Conservation (phyloP, 2,888 invertebrate genomes). For the Ferdinandea cuprea region DNA sequence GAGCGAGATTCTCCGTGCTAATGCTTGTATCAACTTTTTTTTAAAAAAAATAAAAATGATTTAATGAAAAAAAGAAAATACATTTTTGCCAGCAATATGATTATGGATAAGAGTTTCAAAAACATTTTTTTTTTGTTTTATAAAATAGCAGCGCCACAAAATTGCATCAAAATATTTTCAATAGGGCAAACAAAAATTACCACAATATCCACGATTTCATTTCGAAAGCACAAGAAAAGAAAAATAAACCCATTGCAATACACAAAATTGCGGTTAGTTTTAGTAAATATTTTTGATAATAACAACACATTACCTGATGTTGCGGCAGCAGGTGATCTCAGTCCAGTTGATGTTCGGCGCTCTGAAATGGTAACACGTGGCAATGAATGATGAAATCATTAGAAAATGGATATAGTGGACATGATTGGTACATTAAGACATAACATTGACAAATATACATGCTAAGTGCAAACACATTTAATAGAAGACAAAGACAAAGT, state of each 20-base stretch:
- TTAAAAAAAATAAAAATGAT: conserved; percentile 10
- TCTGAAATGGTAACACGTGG: conserved; percentile 69
- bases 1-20: conserved; percentile 86
- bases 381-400: conserved; percentile 38
- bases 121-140: conserved; percentile 15
- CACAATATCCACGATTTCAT: conserved; percentile 59
- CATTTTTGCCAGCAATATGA: conserved; percentile 53
- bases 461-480: conserved; percentile 2
- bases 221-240: conserved; percentile 68
- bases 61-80: conserved; percentile 14
- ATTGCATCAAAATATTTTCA: conserved; percentile 51
- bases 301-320: conserved; percentile 76
- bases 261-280: conserved; percentile 62
- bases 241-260: conserved; percentile 43
- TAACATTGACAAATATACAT: conserved; percentile 26
- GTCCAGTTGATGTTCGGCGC: conserved; percentile 77
- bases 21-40: conserved; percentile 75
- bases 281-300: conserved; percentile 7
- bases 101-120: conserved; percentile 31
- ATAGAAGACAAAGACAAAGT: conserved; percentile 20
- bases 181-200: conserved; percentile 62
- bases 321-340: conserved; percentile 77
- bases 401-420: neutral
- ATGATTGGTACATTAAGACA: conserved; percentile 20
- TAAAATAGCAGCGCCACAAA: conserved; percentile 44